These are phyloP conservation scores for Parotocinclus haroldoi DNA, from an alignment of 2,797 vertebrate genomes.

Conservation along the genomic window DNA sequence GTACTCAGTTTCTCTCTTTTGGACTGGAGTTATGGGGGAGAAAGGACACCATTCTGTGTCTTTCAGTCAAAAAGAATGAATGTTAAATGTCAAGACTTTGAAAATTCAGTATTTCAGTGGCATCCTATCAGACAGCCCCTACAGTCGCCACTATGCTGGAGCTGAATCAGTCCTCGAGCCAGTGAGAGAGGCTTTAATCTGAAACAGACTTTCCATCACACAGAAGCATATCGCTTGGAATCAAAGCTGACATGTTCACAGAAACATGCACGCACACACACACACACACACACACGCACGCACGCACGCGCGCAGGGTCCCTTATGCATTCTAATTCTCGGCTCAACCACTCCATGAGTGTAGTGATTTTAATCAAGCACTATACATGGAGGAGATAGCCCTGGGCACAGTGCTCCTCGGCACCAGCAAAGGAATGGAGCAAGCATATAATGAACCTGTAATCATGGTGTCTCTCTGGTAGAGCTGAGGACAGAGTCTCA, in stretches of 20 bases:
- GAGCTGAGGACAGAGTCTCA: conserved; percentile 31
- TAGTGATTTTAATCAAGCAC: conserved; percentile 23
- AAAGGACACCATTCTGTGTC: not conserved
- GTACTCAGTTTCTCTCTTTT: too few species aligned
- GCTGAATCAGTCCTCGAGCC: conserved; percentile 15
- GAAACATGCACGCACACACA: conserved; percentile 13
- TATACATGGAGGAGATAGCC: conserved; percentile 24
- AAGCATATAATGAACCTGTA: conserved; percentile 39
- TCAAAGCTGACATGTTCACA: conserved; percentile 28
- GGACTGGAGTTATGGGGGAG: not conserved
- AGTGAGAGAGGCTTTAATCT: conserved; percentile 20
- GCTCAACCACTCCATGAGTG: conserved; percentile 21
- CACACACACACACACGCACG: conserved; percentile 16
- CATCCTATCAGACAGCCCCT: conserved; percentile 3
- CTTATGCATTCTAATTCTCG: conserved; percentile 20
- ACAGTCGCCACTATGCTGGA: conserved; percentile 11
- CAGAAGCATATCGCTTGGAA: conserved; percentile 20
- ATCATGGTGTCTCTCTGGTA: conserved; percentile 30
- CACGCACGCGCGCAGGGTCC: conserved; percentile 3
- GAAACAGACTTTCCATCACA: conserved; percentile 22
- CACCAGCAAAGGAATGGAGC: conserved; percentile 21
- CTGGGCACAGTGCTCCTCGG: not conserved
- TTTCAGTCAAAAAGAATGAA: conserved; percentile 6
- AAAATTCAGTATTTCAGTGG: conserved; percentile 25
- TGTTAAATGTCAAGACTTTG: conserved; percentile 28